Conservation (phyloP, 2,113 vertebrate species). For the Callospermophilus lateralis region DNA sequence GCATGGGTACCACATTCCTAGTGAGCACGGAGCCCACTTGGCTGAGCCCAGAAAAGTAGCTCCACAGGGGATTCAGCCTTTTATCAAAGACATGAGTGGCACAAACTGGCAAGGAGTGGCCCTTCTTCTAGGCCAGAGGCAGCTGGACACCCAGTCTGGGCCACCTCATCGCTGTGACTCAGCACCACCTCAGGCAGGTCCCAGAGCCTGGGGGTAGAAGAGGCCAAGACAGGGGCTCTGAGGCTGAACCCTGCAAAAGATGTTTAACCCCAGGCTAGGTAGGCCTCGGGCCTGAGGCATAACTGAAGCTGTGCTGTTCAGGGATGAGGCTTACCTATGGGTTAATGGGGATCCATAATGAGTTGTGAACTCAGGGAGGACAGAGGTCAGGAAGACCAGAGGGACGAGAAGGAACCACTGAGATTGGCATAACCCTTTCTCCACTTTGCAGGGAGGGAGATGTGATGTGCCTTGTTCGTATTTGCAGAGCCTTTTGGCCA, state of each 20-base stretch:
- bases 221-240: background rate
- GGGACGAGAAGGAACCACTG: too few species aligned
- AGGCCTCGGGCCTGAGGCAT: background rate
- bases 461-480: background rate
- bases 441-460: too few species aligned
- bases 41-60: background rate
- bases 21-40: background rate
- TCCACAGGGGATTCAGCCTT: background rate
- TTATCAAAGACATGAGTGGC: background rate
- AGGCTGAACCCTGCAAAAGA: background rate
- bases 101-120: background rate
- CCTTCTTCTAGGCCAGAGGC: background rate
- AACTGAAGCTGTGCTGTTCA: background rate
- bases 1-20: background rate
- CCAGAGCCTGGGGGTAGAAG: background rate
- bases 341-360: accelerated
- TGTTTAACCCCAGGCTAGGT: accelerated
- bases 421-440: background rate
- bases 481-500: background rate
- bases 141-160: background rate
- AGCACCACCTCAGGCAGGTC: background rate
- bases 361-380: background rate
- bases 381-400: too few species aligned
- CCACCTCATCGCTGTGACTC: background rate
- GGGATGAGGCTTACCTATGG: background rate